Conservation (phyloP, 2,888 invertebrate species). For the Parascotia fuliginaria region DNA sequence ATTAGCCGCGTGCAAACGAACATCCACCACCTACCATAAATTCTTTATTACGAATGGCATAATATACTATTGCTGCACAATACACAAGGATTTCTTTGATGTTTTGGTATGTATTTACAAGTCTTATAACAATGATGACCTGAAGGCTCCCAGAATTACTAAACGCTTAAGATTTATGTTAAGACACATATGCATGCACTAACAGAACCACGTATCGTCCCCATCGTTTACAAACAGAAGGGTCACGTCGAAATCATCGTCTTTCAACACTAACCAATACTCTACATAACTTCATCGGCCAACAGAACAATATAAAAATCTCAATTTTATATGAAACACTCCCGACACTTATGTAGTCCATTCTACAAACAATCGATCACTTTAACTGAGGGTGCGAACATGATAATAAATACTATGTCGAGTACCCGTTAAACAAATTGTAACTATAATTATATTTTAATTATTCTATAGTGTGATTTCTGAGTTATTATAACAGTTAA, state of each 20-base stretch:
- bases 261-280: slow-evolving; percentile 32
- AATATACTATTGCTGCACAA: slow-evolving; percentile 56
- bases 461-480: slow-evolving; percentile 2
- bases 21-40: slow-evolving; percentile 47
- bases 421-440: too few relatives aligned
- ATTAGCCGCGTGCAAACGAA: slow-evolving; percentile 41
- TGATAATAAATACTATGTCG: too few relatives aligned
- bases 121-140: slow-evolving; percentile 48
- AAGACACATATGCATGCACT: slow-evolving; percentile 51
- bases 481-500: not conserved
- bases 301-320: slow-evolving; percentile 45
- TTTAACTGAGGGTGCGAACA: not conserved
- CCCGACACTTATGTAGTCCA: slow-evolving; percentile 11
- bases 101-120: slow-evolving; percentile 55
- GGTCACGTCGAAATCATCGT: slow-evolving; percentile 23
- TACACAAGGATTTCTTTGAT: slow-evolving; percentile 52
- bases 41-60: slow-evolving; percentile 58
- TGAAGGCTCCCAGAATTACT: slow-evolving; percentile 34
- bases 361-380: not conserved
- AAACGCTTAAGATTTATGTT: slow-evolving; percentile 43
- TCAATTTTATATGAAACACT: slow-evolving; percentile 28
- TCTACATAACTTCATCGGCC: slow-evolving; percentile 39
- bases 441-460: not conserved
- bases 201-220: slow-evolving; percentile 37
- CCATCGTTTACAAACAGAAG: slow-evolving; percentile 11